These are phyloP conservation scores for Andrena minutula DNA, from an alignment of 2,888 invertebrate genomes.

Conservation along the genomic window DNA sequence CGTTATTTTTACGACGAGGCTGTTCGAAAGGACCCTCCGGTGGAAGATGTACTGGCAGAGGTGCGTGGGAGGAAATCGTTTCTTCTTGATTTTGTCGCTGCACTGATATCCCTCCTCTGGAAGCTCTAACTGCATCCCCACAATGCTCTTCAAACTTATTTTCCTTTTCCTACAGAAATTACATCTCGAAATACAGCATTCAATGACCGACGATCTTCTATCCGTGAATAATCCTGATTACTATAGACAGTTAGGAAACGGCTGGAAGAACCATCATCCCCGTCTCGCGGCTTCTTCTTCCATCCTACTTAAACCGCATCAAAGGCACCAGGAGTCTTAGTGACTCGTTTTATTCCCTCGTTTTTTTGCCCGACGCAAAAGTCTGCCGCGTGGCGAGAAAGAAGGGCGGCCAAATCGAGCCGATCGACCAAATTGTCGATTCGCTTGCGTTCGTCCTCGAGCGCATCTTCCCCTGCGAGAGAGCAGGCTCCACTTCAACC, in stretches of 20 bases:
- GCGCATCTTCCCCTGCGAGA: not conserved
- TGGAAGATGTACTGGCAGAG: not conserved
- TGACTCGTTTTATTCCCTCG: not conserved
- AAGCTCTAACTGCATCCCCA: not conserved
- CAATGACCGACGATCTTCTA: not conserved
- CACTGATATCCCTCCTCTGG: not conserved
- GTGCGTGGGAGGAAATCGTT: slow-evolving; percentile 39
- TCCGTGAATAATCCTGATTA: slow-evolving; percentile 3
- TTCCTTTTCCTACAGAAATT: not conserved
- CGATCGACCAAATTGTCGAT: slow-evolving; percentile 39
- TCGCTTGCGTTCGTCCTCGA: slow-evolving; percentile 45
- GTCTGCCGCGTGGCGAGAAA: slow-evolving; percentile 9
- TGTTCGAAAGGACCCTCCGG: slow-evolving; percentile 26
- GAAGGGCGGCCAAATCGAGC: slow-evolving; percentile 30
- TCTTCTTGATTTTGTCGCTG: slow-evolving; percentile 64
- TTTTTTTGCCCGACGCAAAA: slow-evolving; percentile 13
- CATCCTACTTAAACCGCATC: slow-evolving; percentile 23
- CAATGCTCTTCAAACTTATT: not conserved
- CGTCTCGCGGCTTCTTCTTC: slow-evolving; percentile 10
- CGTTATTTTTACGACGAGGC: slow-evolving; percentile 58
- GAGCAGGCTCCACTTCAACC: slow-evolving; percentile 2
- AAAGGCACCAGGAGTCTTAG: slow-evolving; percentile 9
- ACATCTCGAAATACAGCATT: not conserved
- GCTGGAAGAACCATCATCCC: no score
- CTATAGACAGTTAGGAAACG: not conserved